Base-by-base conservation (phyloP, 2,113 vertebrate species). In the Synchiropus splendidus region DNA sequence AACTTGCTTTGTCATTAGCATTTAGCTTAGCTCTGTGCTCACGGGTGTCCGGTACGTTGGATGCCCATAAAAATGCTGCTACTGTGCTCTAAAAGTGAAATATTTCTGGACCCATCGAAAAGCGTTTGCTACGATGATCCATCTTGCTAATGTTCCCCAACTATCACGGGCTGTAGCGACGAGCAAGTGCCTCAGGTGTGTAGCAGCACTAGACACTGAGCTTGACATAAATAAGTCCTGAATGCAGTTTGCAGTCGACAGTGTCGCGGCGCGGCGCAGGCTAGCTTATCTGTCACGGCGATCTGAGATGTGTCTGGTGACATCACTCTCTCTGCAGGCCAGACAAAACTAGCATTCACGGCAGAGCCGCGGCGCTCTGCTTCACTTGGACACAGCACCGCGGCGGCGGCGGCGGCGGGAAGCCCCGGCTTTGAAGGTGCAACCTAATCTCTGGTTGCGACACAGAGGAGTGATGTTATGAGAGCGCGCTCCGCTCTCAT, bases 371-470 rank as follows among this genome's bases (percentile, higher is more conserved):
- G 69, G 64, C 70, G 71, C 68, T 35, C 67, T 42, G 39, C 64
- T 68, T 81, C 73, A 77, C 79, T 73, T 59, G 63, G 69, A 79
- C 62, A 46, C 60, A 79, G 80, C 80, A 80, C 59, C 50, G 36
- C 76, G 62, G 71, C 56, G 50, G 58, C 45, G 67, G 69, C 61
- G 43, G 55, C 48, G 52, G 45, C 62, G 72, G 69, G 39, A 67
- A 74, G 34, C 39, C 65, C 53, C 54, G 44, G 33, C 49, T 67
- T 61, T 71, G 54, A 67, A 62, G 53, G 43, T 37, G 45, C 45
- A 67, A 60, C 39, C 54, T 36, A 70, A 67, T 67, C 57, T 66
- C 66, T 70, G 39, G 63, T 64, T 74, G 50, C 60, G 56, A 42
- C 44, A 36, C 40, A 58, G 38, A 51, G 37, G 42, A 17, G 31